Evolutionary conservation across 2,797 vertebrate species (phyloP).

Genomic region (Leptoclinus maculatus): DNA sequence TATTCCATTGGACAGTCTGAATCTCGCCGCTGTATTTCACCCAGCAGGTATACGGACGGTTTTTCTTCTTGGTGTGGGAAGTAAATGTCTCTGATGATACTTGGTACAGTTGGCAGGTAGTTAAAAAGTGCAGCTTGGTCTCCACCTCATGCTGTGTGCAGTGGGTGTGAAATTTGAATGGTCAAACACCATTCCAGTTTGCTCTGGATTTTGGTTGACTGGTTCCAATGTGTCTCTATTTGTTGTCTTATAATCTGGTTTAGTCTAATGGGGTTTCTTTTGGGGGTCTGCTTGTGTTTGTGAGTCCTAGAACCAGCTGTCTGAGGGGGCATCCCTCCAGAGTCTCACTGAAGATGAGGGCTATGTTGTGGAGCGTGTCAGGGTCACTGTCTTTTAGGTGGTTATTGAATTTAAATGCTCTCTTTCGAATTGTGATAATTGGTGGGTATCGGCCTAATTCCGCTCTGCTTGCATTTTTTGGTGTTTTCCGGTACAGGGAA

Average conservation of each 20-base stretch:
- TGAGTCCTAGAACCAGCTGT: not conserved
- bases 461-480: not conserved
- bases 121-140: not conserved
- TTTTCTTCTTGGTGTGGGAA: not conserved
- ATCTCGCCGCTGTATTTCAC: not conserved
- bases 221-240: not conserved
- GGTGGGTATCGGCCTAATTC: not conserved
- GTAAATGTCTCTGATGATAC: not conserved
- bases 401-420: not conserved
- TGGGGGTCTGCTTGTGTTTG: not conserved
- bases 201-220: not conserved
- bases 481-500: not conserved
- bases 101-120: not conserved
- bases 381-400: slow-evolving; percentile 1
- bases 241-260: not conserved
- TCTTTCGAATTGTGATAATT: not conserved
- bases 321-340: not conserved
- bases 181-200: not conserved
- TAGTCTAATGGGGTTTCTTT: not conserved
- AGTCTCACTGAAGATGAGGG: not conserved
- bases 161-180: not conserved
- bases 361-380: not conserved
- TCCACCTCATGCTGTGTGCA: not conserved
- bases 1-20: too few relatives aligned
- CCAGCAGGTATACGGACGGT: not conserved